Evolutionary conservation across 1,140 invertebrate genomes (phyloP).

Genomic region (Anastrepha ludens): DNA sequence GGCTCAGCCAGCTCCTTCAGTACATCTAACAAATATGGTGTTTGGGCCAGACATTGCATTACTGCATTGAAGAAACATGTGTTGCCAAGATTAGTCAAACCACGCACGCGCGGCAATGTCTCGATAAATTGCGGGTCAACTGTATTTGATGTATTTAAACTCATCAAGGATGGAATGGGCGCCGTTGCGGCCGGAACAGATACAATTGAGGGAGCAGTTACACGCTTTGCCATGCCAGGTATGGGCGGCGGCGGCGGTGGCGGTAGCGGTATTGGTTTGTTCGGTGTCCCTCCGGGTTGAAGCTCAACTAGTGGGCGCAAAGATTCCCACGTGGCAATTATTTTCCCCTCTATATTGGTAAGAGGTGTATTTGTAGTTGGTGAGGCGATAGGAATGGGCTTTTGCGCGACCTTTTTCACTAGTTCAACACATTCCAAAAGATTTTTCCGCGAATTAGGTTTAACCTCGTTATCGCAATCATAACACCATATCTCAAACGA

Average conservation of each 20-base stretch:
- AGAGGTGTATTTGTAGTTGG: conserved; percentile 57
- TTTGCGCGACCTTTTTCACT: conserved; percentile 77
- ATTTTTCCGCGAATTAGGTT: conserved; percentile 78
- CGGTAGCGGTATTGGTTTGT: background rate
- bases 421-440: conserved; percentile 80
- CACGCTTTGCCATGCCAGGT: conserved; percentile 67
- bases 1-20: conserved; percentile 82
- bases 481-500: conserved; percentile 86
- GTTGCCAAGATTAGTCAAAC: conserved; percentile 92
- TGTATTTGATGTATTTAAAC: background rate
- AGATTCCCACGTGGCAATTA: conserved; percentile 60
- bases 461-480: conserved; percentile 79
- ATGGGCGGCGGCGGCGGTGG: conserved; percentile 56
- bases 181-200: background rate
- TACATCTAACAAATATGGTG: conserved; percentile 84
- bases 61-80: conserved; percentile 98
- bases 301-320: conserved; percentile 62
- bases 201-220: conserved; percentile 49
- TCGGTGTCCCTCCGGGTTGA: conserved; percentile 51
- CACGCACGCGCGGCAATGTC: conserved; percentile 78
- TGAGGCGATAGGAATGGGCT: conserved; percentile 58
- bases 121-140: conserved; percentile 55
- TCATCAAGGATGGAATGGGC: background rate
- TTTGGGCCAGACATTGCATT: conserved; percentile 92
- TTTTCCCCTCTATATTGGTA: conserved; percentile 65